Evolutionary conservation across 2,888 invertebrate genomes (phyloP), one percentile per base, ranked within the genome.

Genomic region (Galerucella pusilla): DNA sequence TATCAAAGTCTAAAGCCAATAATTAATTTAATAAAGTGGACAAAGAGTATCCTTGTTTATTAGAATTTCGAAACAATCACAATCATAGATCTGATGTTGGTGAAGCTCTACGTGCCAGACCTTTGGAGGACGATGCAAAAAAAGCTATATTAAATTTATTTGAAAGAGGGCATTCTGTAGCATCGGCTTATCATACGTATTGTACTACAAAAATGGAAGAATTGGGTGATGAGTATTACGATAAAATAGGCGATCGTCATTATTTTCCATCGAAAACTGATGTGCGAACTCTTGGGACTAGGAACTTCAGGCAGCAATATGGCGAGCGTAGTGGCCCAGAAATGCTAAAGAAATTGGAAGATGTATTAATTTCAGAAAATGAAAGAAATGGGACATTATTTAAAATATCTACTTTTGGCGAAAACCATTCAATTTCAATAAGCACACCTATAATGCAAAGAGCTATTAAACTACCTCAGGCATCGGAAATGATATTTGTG

Each of bases 381-480:
- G 28, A 28, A 28, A 28, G 28, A 28, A 28, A 28, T 28, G 28
- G 28, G 28, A 28, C 28, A 28, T 28, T 28, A 28, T 28, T 28
- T 28, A 28, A 28, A 28, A 28, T 28, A 28, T 28, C 28, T 28
- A 28, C 28, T 28, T 28, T 28, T 28, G 28, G 28, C 28, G 28
- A 1, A 28, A 28, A 28, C 28, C 28, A 28, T 28, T 28, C 28
- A 28, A 66, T 75, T 14, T 63, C 74, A 12, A 54, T 77, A 7
- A 65, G 75, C 69, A 77, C 77, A n/a, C 69, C 75, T 3, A n/a
- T 77, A 57, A 77, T 74, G 75, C 74, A 77, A 63, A 67, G 77
- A 45, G 72, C 74, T 57, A 9, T 42, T 45, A 12, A 57, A 46
- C 20, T 75, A 14, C 59, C 54, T 3, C 72, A 75, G 35, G 65